Evolutionary conservation across 2,113 vertebrate genomes (phyloP), one percentile per base, ranked within the genome.

Genomic region (Agapornis roseicollis): DNA sequence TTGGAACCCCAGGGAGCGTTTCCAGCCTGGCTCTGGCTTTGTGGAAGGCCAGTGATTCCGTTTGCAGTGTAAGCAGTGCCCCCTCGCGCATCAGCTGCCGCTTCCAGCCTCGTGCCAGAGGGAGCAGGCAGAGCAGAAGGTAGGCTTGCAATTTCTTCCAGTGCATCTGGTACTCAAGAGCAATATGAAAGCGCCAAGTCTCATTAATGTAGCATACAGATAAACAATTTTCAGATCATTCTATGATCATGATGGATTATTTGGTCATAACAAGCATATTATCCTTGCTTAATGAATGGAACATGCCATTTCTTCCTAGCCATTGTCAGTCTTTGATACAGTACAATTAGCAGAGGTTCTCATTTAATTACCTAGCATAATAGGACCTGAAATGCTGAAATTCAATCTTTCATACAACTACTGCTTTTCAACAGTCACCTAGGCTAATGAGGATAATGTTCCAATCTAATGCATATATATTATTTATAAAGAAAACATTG

Each of bases 371-470:
- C 66, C 71, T 70, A 6, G 29, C 79, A 35, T 80, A 94, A 94
- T 44, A 70, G 47, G 66, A 90, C 71, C 95, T 82, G 89, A 96
- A 96, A 94, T 35, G 70, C 88, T 89, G 90, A 85, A 96, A 96
- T 66, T 82, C 94, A 86, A 28, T 94, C 93, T 87, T 83, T 91
- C 69, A 17, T 77, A 41, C 33, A 91, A 68, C 80, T 56, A 31
- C 90, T 66, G 90, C 82, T 95, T 92, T 85, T 84, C 93, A 81
- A 20, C 85, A 60, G 92, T 83, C 66, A 85, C 69, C 86, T 52
- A 91, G 92, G 90, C 88, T 90, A 92, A 95, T 80, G 86, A 89
- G 81, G 88, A 85, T 90, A 82, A 96, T 68, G 74, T 93, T 85
- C 85, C 76, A 85, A 92, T 41, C 70, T 93, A 84, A 94, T 50